phyloP scores from a whole-genome alignment of 1,140 invertebrate species.

The Alviniconcha marisindica region DNA sequence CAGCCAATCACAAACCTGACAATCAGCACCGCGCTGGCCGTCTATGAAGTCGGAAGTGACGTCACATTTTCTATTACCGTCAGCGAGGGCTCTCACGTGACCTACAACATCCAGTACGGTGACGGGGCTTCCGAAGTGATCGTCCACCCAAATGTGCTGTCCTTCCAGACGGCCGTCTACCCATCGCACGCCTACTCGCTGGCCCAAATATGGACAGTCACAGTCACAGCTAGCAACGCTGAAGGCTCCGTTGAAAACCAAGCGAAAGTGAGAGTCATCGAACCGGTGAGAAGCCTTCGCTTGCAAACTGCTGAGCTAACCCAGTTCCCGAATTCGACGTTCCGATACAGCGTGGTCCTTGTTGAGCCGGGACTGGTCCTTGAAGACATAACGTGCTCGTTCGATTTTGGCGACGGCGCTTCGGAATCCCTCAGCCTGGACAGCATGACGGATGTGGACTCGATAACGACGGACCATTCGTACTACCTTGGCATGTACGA shows the following conservation, averaged over 20 bases:
- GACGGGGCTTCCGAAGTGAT: constrained; percentile 40
- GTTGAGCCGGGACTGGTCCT: not conserved
- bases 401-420: constrained; percentile 47
- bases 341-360: constrained; percentile 13
- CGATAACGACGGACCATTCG: constrained; percentile 33
- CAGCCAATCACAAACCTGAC: constrained; percentile 45
- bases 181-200: constrained; percentile 45
- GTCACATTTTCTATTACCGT: constrained; percentile 40
- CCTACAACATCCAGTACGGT: constrained; percentile 49
- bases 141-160: constrained; percentile 42
- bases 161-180: constrained; percentile 39
- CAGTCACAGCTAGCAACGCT: constrained; percentile 46
- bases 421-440: constrained; percentile 7
- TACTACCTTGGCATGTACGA: constrained; percentile 46
- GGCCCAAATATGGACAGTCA: constrained; percentile 42
- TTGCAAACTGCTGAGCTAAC: constrained; percentile 15
- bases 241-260: constrained; percentile 22
- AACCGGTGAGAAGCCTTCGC: not conserved
- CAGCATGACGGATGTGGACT: not conserved
- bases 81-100: constrained; percentile 53
- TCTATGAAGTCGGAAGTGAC: constrained; percentile 37
- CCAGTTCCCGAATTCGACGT: constrained; percentile 14
- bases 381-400: constrained; percentile 25
- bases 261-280: constrained; percentile 31
- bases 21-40: constrained; percentile 21